These are phyloP conservation scores for Ectemnius continuus DNA, from an alignment of 2,888 invertebrate species.

Conservation along the genomic window DNA sequence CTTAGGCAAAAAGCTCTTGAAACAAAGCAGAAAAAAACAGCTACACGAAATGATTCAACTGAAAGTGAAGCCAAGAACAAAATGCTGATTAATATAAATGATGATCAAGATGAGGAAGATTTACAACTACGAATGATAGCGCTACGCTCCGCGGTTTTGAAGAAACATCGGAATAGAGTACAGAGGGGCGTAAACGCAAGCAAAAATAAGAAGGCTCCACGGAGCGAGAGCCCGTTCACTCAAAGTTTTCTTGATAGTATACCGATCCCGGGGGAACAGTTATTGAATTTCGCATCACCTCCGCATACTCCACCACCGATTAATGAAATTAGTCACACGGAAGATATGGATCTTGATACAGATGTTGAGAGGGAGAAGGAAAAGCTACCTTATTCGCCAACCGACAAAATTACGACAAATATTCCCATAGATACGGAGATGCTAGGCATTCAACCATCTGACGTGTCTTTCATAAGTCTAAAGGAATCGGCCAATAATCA, in stretches of 20 bases:
- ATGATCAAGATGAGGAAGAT: slow-evolving; percentile 82
- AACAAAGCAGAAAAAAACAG: slow-evolving; percentile 67
- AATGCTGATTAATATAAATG: slow-evolving; percentile 33
- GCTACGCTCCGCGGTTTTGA: slow-evolving; percentile 84
- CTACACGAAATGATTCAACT: slow-evolving; percentile 31
- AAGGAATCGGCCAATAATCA: slow-evolving; percentile 34
- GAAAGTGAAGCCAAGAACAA: slow-evolving; percentile 29
- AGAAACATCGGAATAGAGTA: slow-evolving; percentile 82
- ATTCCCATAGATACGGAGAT: slow-evolving; percentile 63
- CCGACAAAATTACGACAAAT: slow-evolving; percentile 64
- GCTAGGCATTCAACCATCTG: slow-evolving; percentile 65
- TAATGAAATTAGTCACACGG: slow-evolving; percentile 56
- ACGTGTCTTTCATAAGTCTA: slow-evolving; percentile 61
- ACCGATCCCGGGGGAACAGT: slow-evolving; percentile 57
- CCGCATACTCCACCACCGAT: slow-evolving; percentile 43
- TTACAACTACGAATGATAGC: slow-evolving; percentile 83
- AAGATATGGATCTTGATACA: slow-evolving; percentile 75
- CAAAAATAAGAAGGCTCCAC: slow-evolving; percentile 29
- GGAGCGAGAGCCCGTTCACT: slow-evolving; percentile 71
- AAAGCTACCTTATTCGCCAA: slow-evolving; percentile 72
- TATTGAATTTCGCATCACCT: slow-evolving; percentile 43
- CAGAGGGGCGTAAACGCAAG: slow-evolving; percentile 46
- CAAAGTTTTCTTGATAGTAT: slow-evolving; percentile 68
- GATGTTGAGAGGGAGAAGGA: slow-evolving; percentile 72
- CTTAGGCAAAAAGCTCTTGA: slow-evolving; percentile 71